Conservation (phyloP, 2,113 vertebrate genomes). For the Lates calcarifer region DNA sequence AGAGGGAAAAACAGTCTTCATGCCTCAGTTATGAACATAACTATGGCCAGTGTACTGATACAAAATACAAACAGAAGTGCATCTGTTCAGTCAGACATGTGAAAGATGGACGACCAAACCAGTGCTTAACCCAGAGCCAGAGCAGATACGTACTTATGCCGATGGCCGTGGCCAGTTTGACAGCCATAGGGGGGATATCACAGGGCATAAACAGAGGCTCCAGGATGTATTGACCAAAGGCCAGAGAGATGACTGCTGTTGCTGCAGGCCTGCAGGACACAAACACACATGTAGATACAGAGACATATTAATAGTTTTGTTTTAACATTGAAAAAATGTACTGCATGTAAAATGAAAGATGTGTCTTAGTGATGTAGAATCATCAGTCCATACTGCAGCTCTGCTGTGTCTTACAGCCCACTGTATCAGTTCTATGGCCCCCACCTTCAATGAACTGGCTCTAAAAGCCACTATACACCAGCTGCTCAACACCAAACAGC, state of each 20-base stretch:
- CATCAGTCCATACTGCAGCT: background rate
- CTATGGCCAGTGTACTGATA: no score
- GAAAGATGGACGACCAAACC: no score
- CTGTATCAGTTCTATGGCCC: no score
- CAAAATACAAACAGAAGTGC: no score
- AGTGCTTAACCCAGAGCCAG: no score
- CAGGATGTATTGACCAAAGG: conserved; percentile 96
- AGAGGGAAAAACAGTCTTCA: no score
- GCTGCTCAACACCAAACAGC: no score
- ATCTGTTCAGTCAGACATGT: no score
- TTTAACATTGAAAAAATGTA: background rate
- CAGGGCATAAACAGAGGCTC: conserved; percentile 97
- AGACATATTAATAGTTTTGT: background rate
- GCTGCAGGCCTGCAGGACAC: conserved; percentile 88
- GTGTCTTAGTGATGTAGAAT: background rate
- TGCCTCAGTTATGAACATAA: no score
- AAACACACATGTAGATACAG: conserved; percentile 11
- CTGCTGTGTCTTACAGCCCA: no score
- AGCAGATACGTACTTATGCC: conserved; percentile 88
- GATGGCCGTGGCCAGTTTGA: conserved; percentile 93
- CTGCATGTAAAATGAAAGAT: background rate
- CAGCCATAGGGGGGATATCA: conserved; percentile 89
- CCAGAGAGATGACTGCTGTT: conserved; percentile 93
- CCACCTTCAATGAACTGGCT: no score
- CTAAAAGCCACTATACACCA: no score